Conservation (phyloP, 2,888 invertebrate genomes). For the Labia minor region DNA sequence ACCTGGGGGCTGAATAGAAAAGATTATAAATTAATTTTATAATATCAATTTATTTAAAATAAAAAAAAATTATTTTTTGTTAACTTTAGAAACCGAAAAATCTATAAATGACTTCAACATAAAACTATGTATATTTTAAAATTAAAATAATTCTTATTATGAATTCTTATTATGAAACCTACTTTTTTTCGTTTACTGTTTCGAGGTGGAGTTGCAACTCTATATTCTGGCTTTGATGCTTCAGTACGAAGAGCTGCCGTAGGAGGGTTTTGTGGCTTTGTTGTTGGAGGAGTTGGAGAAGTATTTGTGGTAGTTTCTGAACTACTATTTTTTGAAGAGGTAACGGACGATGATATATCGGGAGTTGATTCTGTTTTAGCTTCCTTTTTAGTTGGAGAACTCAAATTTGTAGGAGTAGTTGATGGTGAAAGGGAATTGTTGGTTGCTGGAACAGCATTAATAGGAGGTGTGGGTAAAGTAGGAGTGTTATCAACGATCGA, state of each 20-base stretch:
- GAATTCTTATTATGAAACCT: too few species aligned
- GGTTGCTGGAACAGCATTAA: background rate
- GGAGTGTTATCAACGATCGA: background rate
- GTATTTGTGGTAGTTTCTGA: conserved; percentile 29
- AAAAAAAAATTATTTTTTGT: too few species aligned
- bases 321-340: conserved; percentile 30
- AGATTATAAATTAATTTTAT: too few species aligned
- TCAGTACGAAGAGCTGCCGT: conserved; percentile 29
- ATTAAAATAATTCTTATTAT: too few species aligned
- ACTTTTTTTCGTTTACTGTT: conserved; percentile 45
- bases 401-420: background rate
- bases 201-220: conserved; percentile 43
- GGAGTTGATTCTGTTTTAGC: conserved; percentile 30
- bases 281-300: conserved; percentile 22
- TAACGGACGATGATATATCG: conserved; percentile 28
- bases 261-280: conserved; percentile 18
- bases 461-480: background rate
- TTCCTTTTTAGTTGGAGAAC: background rate
- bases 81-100: too few species aligned
- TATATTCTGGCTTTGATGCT: conserved; percentile 37
- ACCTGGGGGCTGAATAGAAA: conserved; percentile 27
- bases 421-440: background rate
- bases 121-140: too few species aligned
- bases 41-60: too few species aligned
- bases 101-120: too few species aligned